Base-by-base conservation (phyloP, 2,113 vertebrate genomes). In the Syrmaticus mikado region DNA sequence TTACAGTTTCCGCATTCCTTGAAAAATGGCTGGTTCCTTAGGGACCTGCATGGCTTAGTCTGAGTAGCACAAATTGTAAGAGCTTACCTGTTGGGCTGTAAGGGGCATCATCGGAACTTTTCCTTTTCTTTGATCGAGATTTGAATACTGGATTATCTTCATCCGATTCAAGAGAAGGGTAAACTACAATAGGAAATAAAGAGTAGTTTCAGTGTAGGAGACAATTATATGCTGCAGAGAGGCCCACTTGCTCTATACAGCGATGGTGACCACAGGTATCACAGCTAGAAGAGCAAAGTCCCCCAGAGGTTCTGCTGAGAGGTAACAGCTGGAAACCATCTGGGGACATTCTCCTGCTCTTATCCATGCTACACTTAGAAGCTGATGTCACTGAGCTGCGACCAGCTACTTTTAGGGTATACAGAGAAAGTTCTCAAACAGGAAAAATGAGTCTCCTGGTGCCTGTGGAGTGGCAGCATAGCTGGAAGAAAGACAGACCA, bases 101-200 rank as follows among this genome's bases (percentile, higher is more conserved):
- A 4, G 99, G 99, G 76, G 99, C 99, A 77, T 99, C 99, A 10
- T 99, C 99, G 0, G 98, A 99, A 94, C 98, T 99, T 99, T 99
- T 99, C 97, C 99, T 98, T 95, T 99, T 99, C 98, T 99, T 99
- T n/a, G 99, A 99, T 95, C 99, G 98, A 17, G 99, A 99, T 97
- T 99, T 99, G 98, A 99, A 99, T 46, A 99, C 98, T 8, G 99
- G 99, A 96, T 99, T 99, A 96, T 99, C 99, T 95, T 99, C 99
- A 7, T 99, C 99, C 15, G 99, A 99, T 96, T 99, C 99, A 61
- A 99, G 96, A 21, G 99, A 99, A 15, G 99, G 99, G 93, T 99
- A 99, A 96, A 99, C 99, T 99, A 65, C 60, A 81, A 70, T 13
- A 90, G 75, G 43, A 85, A 93, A 91, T 70, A 87, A 91, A 93